Percentiles rank a stretch among this genome's conserved stretches.
phyloP scores from a whole-genome alignment of 2,888 invertebrate genomes.

The Nephrotoma appendiculata region DNA sequence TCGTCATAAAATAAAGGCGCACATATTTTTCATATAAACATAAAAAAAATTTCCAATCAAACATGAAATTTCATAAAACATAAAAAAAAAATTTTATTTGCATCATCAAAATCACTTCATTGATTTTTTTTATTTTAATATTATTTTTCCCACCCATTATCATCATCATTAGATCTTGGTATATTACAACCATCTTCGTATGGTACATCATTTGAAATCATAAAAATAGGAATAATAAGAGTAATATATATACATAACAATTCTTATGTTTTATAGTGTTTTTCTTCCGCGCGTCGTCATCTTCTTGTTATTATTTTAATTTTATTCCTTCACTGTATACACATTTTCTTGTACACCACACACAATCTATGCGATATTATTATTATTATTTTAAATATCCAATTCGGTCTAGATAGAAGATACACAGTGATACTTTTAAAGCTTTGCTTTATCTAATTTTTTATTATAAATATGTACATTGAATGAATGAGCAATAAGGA shows the following conservation, averaged over 20 bases:
- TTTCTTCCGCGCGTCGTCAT: neutral
- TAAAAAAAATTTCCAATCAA: neutral
- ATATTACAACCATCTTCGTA: neutral
- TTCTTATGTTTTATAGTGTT: neutral
- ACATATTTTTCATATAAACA: neutral
- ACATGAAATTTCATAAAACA: neutral
- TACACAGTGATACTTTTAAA: neutral
- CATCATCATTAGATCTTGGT: neutral
- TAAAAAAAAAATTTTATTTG: neutral
- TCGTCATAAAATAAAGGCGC: neutral
- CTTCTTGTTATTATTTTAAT: neutral
- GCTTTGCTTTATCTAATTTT: neutral
- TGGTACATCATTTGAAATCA: neutral
- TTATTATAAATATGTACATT: neutral
- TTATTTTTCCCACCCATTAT: neutral
- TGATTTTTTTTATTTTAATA: neutral
- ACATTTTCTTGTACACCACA: neutral
- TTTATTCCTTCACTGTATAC: neutral
- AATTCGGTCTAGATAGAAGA: neutral
- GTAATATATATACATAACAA: neutral
- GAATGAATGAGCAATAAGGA: conserved; percentile 1
- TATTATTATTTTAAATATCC: neutral
- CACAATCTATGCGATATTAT: neutral
- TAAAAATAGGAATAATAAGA: neutral
- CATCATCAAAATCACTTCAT: neutral